A percentile compares a stretch with the other conserved stretches of the same genome.
Evolutionary conservation across 2,797 vertebrate genomes (phyloP).

Genomic region (Dipus sagitta): DNA sequence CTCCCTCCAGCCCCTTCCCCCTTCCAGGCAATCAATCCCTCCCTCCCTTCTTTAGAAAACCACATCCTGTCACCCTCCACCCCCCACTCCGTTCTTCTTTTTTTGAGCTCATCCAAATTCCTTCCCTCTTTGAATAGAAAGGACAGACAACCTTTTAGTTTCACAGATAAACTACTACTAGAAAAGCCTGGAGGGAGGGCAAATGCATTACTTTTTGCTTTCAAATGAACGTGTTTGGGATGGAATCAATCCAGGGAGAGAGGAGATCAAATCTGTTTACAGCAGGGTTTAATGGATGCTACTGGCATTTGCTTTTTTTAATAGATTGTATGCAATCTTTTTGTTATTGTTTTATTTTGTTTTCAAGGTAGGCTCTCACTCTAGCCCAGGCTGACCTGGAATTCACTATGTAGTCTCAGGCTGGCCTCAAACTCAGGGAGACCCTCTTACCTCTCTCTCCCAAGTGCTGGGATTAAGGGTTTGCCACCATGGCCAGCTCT

Average conservation of each 20-base stretch:
- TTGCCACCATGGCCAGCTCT: neutral
- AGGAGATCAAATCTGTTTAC: neutral
- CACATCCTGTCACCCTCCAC: conserved; percentile 19
- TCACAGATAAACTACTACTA: conserved; percentile 65
- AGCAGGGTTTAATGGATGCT: neutral
- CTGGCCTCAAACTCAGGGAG: too few species aligned
- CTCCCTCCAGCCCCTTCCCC: neutral
- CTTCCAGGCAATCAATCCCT: fast-evolving
- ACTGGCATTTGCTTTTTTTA: conserved; percentile 3
- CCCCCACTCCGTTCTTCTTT: neutral
- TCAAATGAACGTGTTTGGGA: neutral
- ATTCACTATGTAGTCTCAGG: too few species aligned
- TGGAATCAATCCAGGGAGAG: neutral
- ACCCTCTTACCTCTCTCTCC: too few species aligned
- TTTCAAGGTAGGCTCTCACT: too few species aligned
- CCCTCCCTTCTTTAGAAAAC: neutral
- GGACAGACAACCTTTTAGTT: conserved; percentile 62
- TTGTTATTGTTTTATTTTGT: neutral
- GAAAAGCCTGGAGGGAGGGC: conserved; percentile 74
- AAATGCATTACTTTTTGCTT: conserved; percentile 10
- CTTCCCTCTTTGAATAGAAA: conserved; percentile 22
- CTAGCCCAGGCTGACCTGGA: too few species aligned
- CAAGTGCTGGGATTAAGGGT: too few species aligned
- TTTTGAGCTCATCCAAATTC: neutral
- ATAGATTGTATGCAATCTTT: neutral